Base-by-base conservation (phyloP, 2,888 invertebrate genomes). In the Drosophila tanythrix region DNA sequence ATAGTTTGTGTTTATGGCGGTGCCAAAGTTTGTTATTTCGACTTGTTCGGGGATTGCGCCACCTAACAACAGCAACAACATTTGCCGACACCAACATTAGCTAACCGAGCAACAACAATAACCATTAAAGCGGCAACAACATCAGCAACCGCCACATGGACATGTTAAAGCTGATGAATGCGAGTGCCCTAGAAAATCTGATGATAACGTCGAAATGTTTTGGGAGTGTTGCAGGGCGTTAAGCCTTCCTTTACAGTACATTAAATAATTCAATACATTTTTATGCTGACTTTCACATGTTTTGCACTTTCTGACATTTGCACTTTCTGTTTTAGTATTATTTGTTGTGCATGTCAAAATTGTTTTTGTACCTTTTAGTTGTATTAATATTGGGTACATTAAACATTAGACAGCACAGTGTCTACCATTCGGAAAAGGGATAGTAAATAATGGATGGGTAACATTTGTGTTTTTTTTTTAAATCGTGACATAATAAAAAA, bases 1-100 rank as follows among this genome's bases (percentile, higher is more conserved):
- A 61, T 55, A 62, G 76, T 78, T 78, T 58, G 61, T 58, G 76
- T 73, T 79, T 55, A 80, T 64, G 73, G 40, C 52, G 5, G 29
- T 25, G 56, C 5, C 46, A 60, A 76, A 80, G 31, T 80, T 78
- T 80, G 66, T 64, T 71, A 43, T 58, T 63, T 62, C 10, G 40
- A 60, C 70, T 60, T 74, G 66, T 51, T 70, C 25, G 38, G 48
- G 40, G 51, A 62, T 65, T 46, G 46, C 25, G 8, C 8, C 15
- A 13, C 46, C 25, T 53, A 59, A 46, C 59, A 66, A 63, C 36
- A 56, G 21, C 61, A 62, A n/a, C 31, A 51, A 57, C 51, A 69
- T 56, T 55, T 33, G 10, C 10, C 33, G 33, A 70, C 21, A 46
- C 13, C 21, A 74, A 56, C 36, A 48, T 63, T 46, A 56, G 4